Evolutionary conservation across 2,888 invertebrate species (phyloP).

Genomic region (Megamerina dolium): DNA sequence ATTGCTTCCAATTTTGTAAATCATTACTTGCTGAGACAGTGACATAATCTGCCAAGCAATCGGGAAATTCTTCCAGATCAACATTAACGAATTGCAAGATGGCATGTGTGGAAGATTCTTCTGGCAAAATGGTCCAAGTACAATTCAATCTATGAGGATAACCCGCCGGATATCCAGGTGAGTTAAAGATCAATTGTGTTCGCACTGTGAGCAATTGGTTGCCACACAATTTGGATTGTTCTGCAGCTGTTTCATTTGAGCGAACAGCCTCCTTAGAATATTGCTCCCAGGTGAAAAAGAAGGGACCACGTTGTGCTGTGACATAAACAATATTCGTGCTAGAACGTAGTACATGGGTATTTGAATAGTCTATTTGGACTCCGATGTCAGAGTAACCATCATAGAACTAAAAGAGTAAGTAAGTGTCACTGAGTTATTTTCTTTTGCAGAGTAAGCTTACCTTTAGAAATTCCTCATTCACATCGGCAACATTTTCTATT

Average conservation of each 20-base stretch:
- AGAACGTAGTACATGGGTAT: constrained; percentile 51
- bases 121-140: constrained; percentile 65
- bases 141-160: constrained; percentile 63
- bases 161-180: constrained; percentile 71
- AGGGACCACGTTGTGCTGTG: constrained; percentile 31
- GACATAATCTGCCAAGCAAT: constrained; percentile 61
- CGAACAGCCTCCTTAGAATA: constrained; percentile 38
- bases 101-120: constrained; percentile 56
- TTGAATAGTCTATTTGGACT: constrained; percentile 21
- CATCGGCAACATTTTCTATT: constrained; percentile 28
- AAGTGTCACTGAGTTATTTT: no score
- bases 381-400: constrained; percentile 69
- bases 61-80: constrained; percentile 55
- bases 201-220: constrained; percentile 31
- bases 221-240: constrained; percentile 28
- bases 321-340: constrained; percentile 62
- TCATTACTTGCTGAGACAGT: constrained; percentile 54
- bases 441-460: no score
- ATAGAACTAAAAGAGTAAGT: constrained; percentile 57
- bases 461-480: constrained; percentile 29
- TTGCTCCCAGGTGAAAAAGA: constrained; percentile 37
- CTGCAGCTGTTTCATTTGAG: constrained; percentile 29
- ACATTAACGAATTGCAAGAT: constrained; percentile 54
- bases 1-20: constrained; percentile 52
- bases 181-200: constrained; percentile 50